Percentiles rank a stretch among this genome's conserved stretches.
Evolutionary conservation across 2,888 invertebrate species (phyloP).

Genomic region (Amphiduros pacificus): DNA sequence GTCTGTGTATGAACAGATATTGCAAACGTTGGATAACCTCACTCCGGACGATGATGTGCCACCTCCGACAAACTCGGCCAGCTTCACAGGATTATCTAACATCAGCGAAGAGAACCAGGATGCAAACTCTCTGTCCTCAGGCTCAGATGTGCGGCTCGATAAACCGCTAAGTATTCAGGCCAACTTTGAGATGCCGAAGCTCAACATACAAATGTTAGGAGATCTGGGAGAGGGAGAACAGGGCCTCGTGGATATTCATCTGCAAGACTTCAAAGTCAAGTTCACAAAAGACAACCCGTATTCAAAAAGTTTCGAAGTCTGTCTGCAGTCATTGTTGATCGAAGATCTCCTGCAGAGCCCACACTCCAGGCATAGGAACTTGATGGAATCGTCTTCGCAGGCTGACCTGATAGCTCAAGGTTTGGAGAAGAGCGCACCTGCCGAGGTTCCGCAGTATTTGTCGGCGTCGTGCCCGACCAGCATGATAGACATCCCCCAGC

Average conservation of each 20-base stretch:
- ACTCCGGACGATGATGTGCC: conserved; percentile 28
- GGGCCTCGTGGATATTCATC: conserved; percentile 78
- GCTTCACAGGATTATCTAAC: not conserved
- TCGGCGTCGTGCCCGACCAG: conserved; percentile 78
- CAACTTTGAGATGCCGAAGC: conserved; percentile 49
- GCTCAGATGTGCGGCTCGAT: not conserved
- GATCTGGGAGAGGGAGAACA: conserved; percentile 56
- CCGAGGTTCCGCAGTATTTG: conserved; percentile 62
- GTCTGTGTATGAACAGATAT: conserved; percentile 85
- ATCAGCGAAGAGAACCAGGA: not conserved
- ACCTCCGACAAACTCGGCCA: not conserved
- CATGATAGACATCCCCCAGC: conserved; percentile 46
- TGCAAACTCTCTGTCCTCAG: conserved; percentile 2
- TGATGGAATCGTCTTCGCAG: conserved; percentile 65
- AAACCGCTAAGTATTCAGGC: conserved; percentile 21
- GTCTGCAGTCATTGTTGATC: conserved; percentile 83
- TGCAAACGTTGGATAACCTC: conserved; percentile 61
- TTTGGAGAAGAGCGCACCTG: not conserved
- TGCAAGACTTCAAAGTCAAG: conserved; percentile 78
- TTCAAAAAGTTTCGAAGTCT: conserved; percentile 73
- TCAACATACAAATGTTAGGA: conserved; percentile 51
- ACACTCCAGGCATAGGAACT: conserved; percentile 78
- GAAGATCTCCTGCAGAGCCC: conserved; percentile 82
- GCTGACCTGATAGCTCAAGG: not conserved
- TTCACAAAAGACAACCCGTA: conserved; percentile 71